Conservation (phyloP, 92 coral and sea anemone species). For the Palythoa grandis region DNA sequence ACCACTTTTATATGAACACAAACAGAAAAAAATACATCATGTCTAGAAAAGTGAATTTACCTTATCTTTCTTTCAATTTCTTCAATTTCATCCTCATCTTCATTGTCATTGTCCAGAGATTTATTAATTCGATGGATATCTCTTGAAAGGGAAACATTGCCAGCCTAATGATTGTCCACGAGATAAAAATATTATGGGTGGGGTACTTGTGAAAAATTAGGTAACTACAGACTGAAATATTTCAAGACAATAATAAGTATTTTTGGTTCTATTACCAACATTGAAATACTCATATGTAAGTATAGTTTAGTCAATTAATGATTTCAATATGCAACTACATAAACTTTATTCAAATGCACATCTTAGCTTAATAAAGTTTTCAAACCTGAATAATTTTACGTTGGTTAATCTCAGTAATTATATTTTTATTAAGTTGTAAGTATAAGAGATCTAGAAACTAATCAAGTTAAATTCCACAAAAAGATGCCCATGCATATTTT, state of each 20-base stretch:
- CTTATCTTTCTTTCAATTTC: constrained; percentile 34
- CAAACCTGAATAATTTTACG: too few species aligned
- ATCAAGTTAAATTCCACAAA: neutral
- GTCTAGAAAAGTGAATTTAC: neutral
- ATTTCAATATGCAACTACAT: too few species aligned
- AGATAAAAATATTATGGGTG: neutral
- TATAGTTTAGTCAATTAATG: too few species aligned
- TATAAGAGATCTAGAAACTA: too few species aligned
- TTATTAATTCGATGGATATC: constrained; percentile 12
- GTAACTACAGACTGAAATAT: neutral
- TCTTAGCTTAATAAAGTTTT: too few species aligned
- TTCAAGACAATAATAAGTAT: too few species aligned
- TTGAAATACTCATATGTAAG: too few species aligned
- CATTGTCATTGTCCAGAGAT: constrained; percentile 19
- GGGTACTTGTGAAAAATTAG: neutral
- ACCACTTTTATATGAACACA: too few species aligned
- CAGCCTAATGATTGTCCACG: neutral
- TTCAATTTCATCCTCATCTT: constrained; percentile 43
- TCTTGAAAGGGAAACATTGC: constrained; percentile 18
- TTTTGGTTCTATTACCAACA: too few species aligned
- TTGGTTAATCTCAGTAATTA: too few species aligned
- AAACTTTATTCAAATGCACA: too few species aligned
- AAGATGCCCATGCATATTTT: neutral
- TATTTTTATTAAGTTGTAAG: too few species aligned
- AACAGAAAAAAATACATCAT: neutral